phyloP scores from a whole-genome alignment of 2,888 invertebrate genomes.

The Yponomeuta malinellus region DNA sequence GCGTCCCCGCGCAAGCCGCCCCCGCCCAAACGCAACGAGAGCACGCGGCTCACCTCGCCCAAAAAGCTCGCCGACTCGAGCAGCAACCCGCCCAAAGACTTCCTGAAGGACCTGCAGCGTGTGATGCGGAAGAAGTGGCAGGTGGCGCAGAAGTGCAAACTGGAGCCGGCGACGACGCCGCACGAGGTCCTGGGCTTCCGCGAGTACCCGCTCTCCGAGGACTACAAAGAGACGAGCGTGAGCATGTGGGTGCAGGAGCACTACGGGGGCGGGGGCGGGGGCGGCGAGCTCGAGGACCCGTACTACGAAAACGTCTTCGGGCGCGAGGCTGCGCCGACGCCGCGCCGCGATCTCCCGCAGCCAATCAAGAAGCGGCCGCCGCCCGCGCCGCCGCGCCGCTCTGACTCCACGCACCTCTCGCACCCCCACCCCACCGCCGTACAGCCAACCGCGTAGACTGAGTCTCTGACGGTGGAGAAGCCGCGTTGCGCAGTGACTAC shows the following conservation, averaged over 20 bases:
- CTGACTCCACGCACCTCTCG: conserved; percentile 89
- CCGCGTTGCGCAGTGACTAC: not conserved
- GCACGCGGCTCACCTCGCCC: conserved; percentile 83
- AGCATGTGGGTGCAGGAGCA: conserved; percentile 94
- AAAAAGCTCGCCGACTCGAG: conserved; percentile 84
- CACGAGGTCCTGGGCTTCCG: conserved; percentile 94
- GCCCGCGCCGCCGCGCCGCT: conserved; percentile 92
- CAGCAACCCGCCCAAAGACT: conserved; percentile 86
- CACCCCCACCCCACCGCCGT: not conserved
- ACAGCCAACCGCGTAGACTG: not conserved
- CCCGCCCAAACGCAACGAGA: conserved; percentile 86
- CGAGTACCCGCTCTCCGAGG: conserved; percentile 83
- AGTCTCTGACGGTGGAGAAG: not conserved
- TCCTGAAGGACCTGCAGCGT: conserved; percentile 90
- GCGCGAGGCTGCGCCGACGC: conserved; percentile 37
- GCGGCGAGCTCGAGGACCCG: conserved; percentile 66
- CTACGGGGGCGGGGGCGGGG: conserved; percentile 77
- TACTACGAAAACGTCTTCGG: conserved; percentile 81
- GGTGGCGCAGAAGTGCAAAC: conserved; percentile 93
- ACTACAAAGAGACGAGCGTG: conserved; percentile 87
- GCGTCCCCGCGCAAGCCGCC: conserved; percentile 80
- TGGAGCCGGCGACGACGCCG: conserved; percentile 90
- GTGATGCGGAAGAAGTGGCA: conserved; percentile 97
- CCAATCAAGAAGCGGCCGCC: conserved; percentile 84
- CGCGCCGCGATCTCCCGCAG: conserved; percentile 50